phyloP scores from a whole-genome alignment of 2,113 vertebrate genomes.

The Piprites chloris region DNA sequence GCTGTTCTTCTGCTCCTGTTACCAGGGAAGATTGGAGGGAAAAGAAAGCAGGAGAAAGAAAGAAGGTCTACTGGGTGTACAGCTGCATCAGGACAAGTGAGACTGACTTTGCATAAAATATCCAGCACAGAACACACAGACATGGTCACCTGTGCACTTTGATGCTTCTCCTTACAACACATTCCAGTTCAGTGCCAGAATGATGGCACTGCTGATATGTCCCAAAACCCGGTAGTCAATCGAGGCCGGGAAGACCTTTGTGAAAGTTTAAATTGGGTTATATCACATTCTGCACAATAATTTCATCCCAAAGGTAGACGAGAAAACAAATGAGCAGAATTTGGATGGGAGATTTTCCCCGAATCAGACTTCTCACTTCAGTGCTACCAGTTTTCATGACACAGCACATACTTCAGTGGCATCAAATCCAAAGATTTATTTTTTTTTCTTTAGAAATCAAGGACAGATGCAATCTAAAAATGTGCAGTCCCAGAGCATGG shows the following conservation, averaged over 20 bases:
- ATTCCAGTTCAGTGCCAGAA: not conserved
- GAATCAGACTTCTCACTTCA: not conserved
- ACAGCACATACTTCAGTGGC: not conserved
- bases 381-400: not conserved
- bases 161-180: not conserved
- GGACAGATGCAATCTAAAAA: not conserved
- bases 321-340: not conserved
- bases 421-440: not conserved
- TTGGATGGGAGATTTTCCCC: not conserved
- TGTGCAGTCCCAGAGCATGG: fast-evolving
- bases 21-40: not conserved
- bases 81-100: not conserved
- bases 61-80: not conserved
- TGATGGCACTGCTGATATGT: not conserved
- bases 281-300: not conserved
- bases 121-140: not conserved
- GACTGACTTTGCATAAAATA: not conserved
- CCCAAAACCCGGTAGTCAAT: not conserved
- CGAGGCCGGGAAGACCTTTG: not conserved
- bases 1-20: not conserved
- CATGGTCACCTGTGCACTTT: fast-evolving
- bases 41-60: not conserved
- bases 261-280: not conserved
- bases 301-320: not conserved
- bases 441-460: not conserved